These are phyloP conservation scores for Circaetus cinerascens DNA, from an alignment of 2,113 vertebrate genomes.

Conservation along the genomic window DNA sequence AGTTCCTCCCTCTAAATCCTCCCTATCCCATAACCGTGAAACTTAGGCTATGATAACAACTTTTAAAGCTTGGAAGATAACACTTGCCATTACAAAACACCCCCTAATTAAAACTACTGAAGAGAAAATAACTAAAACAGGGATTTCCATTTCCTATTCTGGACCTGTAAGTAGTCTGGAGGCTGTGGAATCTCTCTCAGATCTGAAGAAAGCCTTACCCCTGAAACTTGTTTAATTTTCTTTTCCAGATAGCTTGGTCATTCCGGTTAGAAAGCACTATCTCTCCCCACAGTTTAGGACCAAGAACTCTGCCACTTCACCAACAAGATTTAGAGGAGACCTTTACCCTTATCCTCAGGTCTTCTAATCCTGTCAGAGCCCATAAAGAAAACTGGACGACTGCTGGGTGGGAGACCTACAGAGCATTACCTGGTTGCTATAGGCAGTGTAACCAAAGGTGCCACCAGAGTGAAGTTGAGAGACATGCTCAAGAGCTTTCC, in stretches of 20 bases:
- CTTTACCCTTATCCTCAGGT: not conserved
- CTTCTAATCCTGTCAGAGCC: not conserved
- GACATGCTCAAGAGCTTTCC: no score
- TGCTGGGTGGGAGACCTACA: slow-evolving; percentile 9
- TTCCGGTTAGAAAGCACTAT: not conserved
- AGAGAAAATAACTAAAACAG: not conserved
- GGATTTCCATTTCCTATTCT: not conserved
- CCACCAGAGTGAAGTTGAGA: no score
- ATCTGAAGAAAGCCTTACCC: not conserved
- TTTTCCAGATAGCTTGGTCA: not conserved
- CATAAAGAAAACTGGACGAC: not conserved
- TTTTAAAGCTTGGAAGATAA: not conserved
- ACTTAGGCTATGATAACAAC: not conserved
- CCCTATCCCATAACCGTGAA: not conserved
- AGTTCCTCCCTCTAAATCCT: not conserved
- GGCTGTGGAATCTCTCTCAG: not conserved
- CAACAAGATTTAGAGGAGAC: not conserved
- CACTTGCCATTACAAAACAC: not conserved
- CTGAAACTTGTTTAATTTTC: not conserved
- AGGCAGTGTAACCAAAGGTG: slow-evolving; percentile 38
- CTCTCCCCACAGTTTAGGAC: not conserved
- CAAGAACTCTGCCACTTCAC: not conserved
- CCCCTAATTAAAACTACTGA: not conserved
- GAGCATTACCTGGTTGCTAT: slow-evolving; percentile 13
- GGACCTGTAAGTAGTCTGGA: not conserved